phyloP scores from a whole-genome alignment of 2,888 invertebrate genomes.

The Alloplasta piceator region DNA sequence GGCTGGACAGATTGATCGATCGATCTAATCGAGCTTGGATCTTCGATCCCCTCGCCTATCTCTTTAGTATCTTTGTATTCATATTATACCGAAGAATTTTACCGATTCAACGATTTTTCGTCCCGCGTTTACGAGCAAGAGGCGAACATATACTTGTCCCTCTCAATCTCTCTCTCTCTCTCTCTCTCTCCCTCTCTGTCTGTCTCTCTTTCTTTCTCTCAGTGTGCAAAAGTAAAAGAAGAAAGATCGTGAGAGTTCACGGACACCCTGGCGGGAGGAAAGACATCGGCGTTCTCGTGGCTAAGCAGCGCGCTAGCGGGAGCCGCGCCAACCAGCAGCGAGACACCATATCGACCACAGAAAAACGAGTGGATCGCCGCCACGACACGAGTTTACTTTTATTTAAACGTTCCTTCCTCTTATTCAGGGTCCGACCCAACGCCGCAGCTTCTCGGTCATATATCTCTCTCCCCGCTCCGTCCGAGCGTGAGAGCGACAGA shows the following conservation, averaged over 20 bases:
- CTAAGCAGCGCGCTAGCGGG: constrained; percentile 22
- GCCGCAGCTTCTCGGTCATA: constrained; percentile 48
- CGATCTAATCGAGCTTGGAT: constrained; percentile 26
- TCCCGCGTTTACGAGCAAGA: constrained; percentile 4
- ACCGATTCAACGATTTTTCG: constrained; percentile 45
- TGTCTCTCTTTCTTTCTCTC: constrained; percentile 1
- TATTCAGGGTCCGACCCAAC: constrained; percentile 82
- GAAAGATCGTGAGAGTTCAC: constrained; percentile 64
- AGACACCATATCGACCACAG: neutral
- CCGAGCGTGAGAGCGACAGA: no score
- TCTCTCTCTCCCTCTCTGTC: neutral
- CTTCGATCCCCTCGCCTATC: constrained; percentile 32
- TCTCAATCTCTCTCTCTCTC: neutral
- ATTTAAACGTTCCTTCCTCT: constrained; percentile 82
- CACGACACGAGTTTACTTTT: constrained; percentile 82
- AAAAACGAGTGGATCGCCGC: constrained; percentile 57
- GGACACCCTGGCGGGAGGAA: constrained; percentile 40
- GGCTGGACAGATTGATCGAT: constrained; percentile 41
- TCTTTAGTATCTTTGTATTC: constrained; percentile 28
- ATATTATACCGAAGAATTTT: constrained; percentile 48
- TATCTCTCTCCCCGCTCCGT: no score
- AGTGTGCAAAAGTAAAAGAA: constrained; percentile 19
- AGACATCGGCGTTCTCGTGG: constrained; percentile 41
- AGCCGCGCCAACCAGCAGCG: constrained; percentile 33
- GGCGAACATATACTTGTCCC: neutral